These are phyloP conservation scores for Solen grandis DNA, from an alignment of 1,140 invertebrate genomes.

Conservation along the genomic window DNA sequence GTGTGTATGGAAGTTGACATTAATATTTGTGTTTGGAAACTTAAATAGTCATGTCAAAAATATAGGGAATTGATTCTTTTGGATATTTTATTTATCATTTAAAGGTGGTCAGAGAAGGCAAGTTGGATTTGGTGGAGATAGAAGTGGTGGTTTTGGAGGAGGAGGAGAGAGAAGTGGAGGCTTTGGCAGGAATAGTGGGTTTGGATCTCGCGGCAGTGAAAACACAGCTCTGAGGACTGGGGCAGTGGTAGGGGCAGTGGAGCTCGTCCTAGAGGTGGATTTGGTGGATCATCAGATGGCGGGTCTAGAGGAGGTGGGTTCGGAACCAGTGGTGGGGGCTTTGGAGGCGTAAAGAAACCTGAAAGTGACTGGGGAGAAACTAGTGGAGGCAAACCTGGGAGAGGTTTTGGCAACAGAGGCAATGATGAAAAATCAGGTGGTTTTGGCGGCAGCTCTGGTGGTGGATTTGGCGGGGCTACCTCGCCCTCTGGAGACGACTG, in stretches of 20 bases:
- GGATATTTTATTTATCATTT: too few species aligned
- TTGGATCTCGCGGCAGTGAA: slow-evolving; percentile 44
- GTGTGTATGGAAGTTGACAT: too few species aligned
- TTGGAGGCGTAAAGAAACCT: slow-evolving; percentile 5
- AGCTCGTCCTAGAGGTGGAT: slow-evolving; percentile 14
- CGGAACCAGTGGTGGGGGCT: slow-evolving; percentile 23
- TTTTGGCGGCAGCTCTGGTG: slow-evolving; percentile 21
- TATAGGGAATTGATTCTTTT: too few species aligned
- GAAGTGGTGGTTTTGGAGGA: slow-evolving; percentile 50
- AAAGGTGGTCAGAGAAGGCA: too few species aligned
- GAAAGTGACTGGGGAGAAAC: not conserved
- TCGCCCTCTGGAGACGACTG: slow-evolving; percentile 29
- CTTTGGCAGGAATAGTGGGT: not conserved
- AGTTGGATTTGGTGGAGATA: slow-evolving; percentile 38
- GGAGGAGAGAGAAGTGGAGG: slow-evolving; percentile 5
- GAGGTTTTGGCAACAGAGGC: slow-evolving; percentile 31
- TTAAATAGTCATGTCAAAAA: too few species aligned
- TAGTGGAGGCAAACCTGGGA: not conserved
- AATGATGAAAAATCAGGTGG: not conserved
- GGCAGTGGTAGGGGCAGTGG: slow-evolving; percentile 23
- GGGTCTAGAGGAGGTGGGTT: slow-evolving; percentile 50
- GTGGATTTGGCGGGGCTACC: slow-evolving; percentile 56
- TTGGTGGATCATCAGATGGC: slow-evolving; percentile 24
- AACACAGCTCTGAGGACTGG: slow-evolving; percentile 24
- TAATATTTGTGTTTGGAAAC: too few species aligned